Conservation (phyloP, 53 echinoderm and acorn worm genomes). For the Antedon mediterranea region DNA sequence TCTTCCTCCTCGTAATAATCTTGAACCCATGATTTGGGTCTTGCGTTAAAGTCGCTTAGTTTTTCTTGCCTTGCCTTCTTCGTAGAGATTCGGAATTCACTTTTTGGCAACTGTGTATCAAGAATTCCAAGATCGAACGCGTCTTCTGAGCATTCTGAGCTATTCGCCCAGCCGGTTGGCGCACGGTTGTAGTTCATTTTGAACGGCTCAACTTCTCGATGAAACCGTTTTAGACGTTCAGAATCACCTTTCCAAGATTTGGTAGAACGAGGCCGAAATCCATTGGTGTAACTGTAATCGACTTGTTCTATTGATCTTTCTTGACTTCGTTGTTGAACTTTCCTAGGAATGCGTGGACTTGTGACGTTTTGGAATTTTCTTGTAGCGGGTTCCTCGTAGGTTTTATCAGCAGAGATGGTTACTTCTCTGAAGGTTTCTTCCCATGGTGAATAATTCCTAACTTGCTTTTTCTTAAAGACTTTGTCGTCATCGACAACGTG, state of each 20-base stretch:
- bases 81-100: not conserved
- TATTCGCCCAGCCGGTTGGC: conserved; percentile 35
- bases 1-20: not conserved
- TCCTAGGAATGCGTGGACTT: not conserved
- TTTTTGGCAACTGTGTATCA: not conserved
- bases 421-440: not conserved
- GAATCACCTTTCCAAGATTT: not conserved
- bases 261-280: not conserved
- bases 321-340: not conserved
- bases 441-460: not conserved
- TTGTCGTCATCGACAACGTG: conserved; percentile 44
- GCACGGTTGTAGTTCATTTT: conserved; percentile 50
- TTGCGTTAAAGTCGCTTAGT: conserved; percentile 14
- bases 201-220: conserved; percentile 41
- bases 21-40: conserved; percentile 26
- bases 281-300: not conserved
- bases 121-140: not conserved
- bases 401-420: not conserved
- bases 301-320: not conserved
- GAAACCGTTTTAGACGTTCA: conserved; percentile 20
- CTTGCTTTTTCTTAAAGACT: not conserved
- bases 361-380: not conserved
- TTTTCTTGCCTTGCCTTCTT: not conserved
- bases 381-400: not conserved
- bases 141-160: conserved; percentile 1